Conservation (phyloP, 2,797 vertebrate genomes). For the Triplophysa bombifrons region DNA sequence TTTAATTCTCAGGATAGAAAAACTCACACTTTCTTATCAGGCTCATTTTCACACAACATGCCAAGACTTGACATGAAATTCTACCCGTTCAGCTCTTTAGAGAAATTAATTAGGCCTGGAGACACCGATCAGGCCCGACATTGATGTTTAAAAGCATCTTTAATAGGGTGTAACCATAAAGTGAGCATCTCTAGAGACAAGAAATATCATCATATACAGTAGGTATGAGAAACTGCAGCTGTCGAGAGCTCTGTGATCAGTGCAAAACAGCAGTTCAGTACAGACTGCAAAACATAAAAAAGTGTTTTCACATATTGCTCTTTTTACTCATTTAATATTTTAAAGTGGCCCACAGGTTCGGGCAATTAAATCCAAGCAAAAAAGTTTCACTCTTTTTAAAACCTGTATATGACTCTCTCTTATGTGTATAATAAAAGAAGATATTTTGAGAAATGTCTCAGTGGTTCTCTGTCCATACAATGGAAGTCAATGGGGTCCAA, state of each 20-base stretch:
- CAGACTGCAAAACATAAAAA: conserved; percentile 24
- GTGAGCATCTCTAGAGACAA: conserved; percentile 20
- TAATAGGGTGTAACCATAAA: conserved; percentile 27
- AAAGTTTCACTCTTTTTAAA: too few species aligned
- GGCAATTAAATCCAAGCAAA: too few species aligned
- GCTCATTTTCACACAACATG: conserved; percentile 36
- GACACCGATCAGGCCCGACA: conserved; percentile 37
- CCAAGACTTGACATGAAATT: conserved; percentile 25
- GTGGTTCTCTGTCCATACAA: too few species aligned
- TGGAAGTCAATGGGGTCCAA: too few species aligned
- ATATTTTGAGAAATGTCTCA: too few species aligned
- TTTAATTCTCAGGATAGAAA: conserved; percentile 20
- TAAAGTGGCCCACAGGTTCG: background rate
- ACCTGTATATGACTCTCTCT: too few species aligned
- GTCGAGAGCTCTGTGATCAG: conserved; percentile 14
- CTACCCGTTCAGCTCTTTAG: conserved; percentile 19
- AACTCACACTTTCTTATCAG: conserved; percentile 15
- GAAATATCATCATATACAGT: conserved; percentile 12
- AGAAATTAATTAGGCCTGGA: conserved; percentile 37
- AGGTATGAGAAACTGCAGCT: conserved; percentile 1
- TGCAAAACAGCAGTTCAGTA: conserved; percentile 22
- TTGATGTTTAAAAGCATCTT: conserved; percentile 36
- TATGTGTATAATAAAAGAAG: too few species aligned
- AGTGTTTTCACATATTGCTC: background rate
- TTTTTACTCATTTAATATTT: background rate